These are phyloP conservation scores for Dasyornis broadbenti DNA, from an alignment of 2,113 vertebrate species.

Conservation along the genomic window DNA sequence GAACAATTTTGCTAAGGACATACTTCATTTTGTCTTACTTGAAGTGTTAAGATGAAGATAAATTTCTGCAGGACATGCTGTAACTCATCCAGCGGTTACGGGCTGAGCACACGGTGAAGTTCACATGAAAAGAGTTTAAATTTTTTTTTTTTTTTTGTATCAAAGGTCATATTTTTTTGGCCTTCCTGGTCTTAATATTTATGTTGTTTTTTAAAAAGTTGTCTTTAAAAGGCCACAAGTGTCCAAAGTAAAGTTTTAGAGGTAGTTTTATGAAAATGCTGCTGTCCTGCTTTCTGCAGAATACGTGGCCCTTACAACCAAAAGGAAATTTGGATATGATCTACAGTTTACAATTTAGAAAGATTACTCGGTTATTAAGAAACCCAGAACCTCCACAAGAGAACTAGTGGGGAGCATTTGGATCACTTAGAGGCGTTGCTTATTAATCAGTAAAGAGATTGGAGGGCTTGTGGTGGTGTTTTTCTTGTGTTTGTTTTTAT, in stretches of 20 bases:
- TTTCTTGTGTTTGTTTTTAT: accelerated
- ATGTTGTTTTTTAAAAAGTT: background rate
- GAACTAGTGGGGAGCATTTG: background rate
- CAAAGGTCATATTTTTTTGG: background rate
- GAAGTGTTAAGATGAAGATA: background rate
- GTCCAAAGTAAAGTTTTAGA: background rate
- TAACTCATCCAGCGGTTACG: background rate
- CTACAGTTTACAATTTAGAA: background rate
- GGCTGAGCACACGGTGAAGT: background rate
- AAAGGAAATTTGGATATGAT: background rate
- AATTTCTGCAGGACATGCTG: background rate
- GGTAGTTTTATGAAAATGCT: background rate
- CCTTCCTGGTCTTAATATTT: background rate
- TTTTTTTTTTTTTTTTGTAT: background rate
- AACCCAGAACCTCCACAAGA: background rate
- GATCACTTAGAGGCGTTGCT: background rate
- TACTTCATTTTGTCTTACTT: background rate
- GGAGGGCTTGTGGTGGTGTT: background rate
- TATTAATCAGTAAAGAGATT: background rate
- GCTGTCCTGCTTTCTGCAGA: background rate
- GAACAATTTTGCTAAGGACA: background rate
- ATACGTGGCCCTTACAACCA: accelerated
- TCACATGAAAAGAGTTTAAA: background rate
- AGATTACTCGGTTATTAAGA: background rate
- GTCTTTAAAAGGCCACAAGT: background rate